Evolutionary conservation across 2,888 invertebrate species (phyloP).

Genomic region (Ditylenchus weischeri): DNA sequence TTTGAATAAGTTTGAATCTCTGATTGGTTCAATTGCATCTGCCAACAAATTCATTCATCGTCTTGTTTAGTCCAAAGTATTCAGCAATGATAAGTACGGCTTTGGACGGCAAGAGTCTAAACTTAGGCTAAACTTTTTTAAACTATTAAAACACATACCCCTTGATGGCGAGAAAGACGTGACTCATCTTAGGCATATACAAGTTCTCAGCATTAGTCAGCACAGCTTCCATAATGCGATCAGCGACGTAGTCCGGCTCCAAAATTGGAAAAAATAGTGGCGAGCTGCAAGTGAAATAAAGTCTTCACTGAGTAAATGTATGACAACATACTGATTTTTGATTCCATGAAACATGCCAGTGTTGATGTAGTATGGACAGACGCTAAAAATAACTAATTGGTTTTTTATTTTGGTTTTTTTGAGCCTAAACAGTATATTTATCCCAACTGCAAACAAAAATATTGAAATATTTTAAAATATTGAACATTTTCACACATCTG

Average conservation of each 20-base stretch:
- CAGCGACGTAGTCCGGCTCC: slow-evolving; percentile 80
- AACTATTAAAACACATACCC: too few species aligned
- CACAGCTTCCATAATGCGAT: slow-evolving; percentile 77
- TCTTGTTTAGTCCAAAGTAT: slow-evolving; percentile 44
- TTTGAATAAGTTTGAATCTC: too few species aligned
- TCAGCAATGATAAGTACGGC: slow-evolving; percentile 36
- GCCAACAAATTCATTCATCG: slow-evolving; percentile 50
- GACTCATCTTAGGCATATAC: slow-evolving; percentile 75
- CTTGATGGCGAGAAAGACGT: slow-evolving; percentile 61
- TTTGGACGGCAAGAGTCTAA: slow-evolving; percentile 39
- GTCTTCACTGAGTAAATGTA: slow-evolving; percentile 68
- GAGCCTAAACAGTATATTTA: too few species aligned
- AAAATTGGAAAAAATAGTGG: slow-evolving; percentile 60
- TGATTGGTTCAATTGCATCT: neutral
- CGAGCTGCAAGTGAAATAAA: slow-evolving; percentile 31
- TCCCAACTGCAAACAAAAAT: too few species aligned
- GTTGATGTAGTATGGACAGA: slow-evolving; percentile 92
- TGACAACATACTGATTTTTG: slow-evolving; percentile 68
- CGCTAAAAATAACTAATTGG: slow-evolving; percentile 45
- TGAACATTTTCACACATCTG: too few species aligned
- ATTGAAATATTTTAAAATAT: too few species aligned
- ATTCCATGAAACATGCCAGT: slow-evolving; percentile 96
- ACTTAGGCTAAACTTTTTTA: slow-evolving; percentile 11
- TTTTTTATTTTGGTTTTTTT: too few species aligned
- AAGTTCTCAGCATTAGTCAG: slow-evolving; percentile 73